Conservation (phyloP, 92 coral and sea anemone species). For the Umimayanthus kanabou region DNA sequence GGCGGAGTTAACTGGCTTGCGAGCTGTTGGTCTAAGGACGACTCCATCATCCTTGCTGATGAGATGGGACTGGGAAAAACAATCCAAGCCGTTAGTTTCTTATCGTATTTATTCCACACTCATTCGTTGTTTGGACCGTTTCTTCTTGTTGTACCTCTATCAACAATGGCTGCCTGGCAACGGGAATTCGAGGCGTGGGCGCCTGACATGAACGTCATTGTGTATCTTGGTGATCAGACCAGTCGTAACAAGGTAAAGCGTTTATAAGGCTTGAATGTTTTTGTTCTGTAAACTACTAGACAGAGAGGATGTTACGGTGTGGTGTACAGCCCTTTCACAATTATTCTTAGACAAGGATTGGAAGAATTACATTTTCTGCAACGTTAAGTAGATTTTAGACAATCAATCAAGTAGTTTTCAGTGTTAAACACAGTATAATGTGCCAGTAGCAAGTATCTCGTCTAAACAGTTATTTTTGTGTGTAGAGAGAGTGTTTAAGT, state of each 20-base stretch:
- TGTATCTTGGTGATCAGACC: constrained; percentile 90
- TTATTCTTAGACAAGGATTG: no score
- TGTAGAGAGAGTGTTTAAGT: no score
- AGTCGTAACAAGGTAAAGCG: constrained; percentile 85
- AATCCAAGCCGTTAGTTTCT: constrained; percentile 90
- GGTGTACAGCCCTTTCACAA: no score
- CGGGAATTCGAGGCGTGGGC: constrained; percentile 88
- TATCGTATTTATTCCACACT: constrained; percentile 83
- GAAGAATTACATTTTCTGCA: no score
- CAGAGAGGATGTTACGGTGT: no score
- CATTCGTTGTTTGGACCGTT: constrained; percentile 93
- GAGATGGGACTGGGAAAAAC: constrained; percentile 99
- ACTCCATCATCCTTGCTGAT: constrained; percentile 94
- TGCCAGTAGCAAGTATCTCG: no score
- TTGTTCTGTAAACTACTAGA: not conserved
- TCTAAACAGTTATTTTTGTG: no score
- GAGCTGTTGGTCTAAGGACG: constrained; percentile 90
- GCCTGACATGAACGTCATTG: constrained; percentile 79
- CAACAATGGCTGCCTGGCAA: constrained; percentile 98
- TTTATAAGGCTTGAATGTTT: not conserved
- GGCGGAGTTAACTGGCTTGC: constrained; percentile 94
- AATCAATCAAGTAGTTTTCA: no score
- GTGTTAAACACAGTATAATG: no score
- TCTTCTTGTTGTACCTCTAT: constrained; percentile 91
- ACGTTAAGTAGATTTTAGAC: no score